Evolutionary conservation across 2,797 vertebrate genomes (phyloP).

Genomic region (Eremophila alpestris): DNA sequence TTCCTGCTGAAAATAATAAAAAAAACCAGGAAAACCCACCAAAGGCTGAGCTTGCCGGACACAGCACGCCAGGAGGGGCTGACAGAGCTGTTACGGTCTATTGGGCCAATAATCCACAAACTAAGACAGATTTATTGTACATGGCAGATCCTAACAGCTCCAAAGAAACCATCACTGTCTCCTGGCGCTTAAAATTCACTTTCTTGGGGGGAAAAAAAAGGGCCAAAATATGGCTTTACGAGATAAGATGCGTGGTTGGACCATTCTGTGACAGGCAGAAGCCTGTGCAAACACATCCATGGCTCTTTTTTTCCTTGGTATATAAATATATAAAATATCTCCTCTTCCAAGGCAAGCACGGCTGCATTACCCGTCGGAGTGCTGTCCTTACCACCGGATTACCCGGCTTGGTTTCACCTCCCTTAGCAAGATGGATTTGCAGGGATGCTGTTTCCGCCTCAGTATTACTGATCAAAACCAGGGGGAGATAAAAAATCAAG

Average conservation of each 20-base stretch:
- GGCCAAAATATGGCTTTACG: slow-evolving; percentile 60
- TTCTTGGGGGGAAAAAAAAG: slow-evolving; percentile 8
- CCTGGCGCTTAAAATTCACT: slow-evolving; percentile 63
- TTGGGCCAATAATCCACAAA: slow-evolving; percentile 69
- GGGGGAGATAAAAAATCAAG: neutral
- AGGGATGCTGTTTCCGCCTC: neutral
- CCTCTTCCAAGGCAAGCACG: neutral
- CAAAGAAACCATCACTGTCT: slow-evolving; percentile 66
- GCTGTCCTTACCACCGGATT: slow-evolving; percentile 30
- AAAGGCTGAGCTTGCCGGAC: slow-evolving; percentile 46
- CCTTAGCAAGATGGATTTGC: slow-evolving; percentile 34
- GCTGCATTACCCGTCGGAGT: neutral
- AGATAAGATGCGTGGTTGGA: slow-evolving; percentile 53
- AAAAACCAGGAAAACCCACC: slow-evolving; percentile 5
- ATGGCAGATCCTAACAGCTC: slow-evolving; percentile 66
- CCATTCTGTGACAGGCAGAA: slow-evolving; percentile 30
- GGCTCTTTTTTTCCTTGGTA: neutral
- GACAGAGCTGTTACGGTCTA: slow-evolving; percentile 67
- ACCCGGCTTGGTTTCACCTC: slow-evolving; percentile 46
- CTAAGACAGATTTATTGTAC: slow-evolving; percentile 71
- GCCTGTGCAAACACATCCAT: slow-evolving; percentile 21
- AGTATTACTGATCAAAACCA: neutral
- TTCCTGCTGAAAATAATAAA: slow-evolving; percentile 12
- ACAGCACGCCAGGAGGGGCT: slow-evolving; percentile 53
- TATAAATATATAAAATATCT: slow-evolving; percentile 65